Base-by-base conservation (phyloP, 2,888 invertebrate species). In the Petrolisthes manimaculis region DNA sequence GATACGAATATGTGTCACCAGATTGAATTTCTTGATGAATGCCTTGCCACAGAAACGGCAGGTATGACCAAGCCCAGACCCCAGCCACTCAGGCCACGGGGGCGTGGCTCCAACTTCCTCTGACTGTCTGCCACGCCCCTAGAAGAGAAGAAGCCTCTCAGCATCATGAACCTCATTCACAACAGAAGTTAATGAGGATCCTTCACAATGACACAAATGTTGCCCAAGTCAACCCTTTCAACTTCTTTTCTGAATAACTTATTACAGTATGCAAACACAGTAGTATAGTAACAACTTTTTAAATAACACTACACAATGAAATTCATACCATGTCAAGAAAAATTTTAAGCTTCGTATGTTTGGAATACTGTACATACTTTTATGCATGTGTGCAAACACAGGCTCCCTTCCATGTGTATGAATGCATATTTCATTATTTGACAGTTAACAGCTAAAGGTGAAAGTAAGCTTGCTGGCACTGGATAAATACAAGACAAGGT, bases 1-100 rank as follows among this genome's bases (percentile, higher is more conserved):
- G 74, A 90, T 90, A 74, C 89, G 89, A n/a, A 90, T 83, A 74
- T 90, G 89, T 12, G 88, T 88, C 82, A 88, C 80, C 80, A 88
- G 79, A 88, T 90, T 90, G 88, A 88, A 90, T 54, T 88, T 90
- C 81, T 90, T 88, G 79, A 82, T 53, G 86, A 87, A 88, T 56
- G 85, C 84, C 88, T 85, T 89, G 84, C 88, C 88, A 84, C 88
- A 88, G 81, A 74, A 88, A 75, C 80, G 84, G 88, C 88, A 88
- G 61, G 74, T 61, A 80, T 88, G 88, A 84, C 80, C 67, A 55
- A 80, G 74, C 51, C 77, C 86, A 75, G 86, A 54, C 80, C 80
- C 81, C 69, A 74, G 56, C 84, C 88, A 88, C 84, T 80, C 83
- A 69, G 87, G 87, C 88, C 88, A 84, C 9, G 79, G 84, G 88